phyloP scores from a whole-genome alignment of 2,888 invertebrate species.

The Drosophila mercatorum region DNA sequence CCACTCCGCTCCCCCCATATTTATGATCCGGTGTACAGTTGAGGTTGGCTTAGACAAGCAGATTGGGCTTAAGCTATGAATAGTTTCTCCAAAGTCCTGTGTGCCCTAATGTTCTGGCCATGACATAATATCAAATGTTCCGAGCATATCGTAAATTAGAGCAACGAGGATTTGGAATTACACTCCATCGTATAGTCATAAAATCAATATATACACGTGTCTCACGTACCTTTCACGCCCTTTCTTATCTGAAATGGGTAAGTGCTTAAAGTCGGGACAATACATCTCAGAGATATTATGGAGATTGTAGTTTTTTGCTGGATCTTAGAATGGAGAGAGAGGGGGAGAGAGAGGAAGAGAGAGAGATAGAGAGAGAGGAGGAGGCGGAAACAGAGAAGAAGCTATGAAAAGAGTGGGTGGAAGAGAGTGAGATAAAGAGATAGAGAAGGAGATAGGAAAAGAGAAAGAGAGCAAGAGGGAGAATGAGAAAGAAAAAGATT shows the following conservation, averaged over 20 bases:
- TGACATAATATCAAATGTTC: conserved; percentile 2
- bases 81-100: not conserved
- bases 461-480: not conserved
- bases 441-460: not conserved
- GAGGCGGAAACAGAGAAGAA: not conserved
- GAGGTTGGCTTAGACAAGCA: not conserved
- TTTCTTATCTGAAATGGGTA: not conserved
- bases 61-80: not conserved
- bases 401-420: not conserved
- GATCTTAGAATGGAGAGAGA: not conserved
- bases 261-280: not conserved
- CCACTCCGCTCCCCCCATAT: not conserved
- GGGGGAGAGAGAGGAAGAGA: not conserved
- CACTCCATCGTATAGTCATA: not conserved
- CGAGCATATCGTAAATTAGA: conserved; percentile 3
- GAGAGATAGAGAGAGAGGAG: not conserved
- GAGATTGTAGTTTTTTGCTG: not conserved
- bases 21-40: not conserved
- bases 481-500: not conserved
- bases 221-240: not conserved
- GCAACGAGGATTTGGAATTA: not conserved
- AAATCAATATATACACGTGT: not conserved
- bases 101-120: not conserved
- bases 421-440: not conserved
- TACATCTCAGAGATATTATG: not conserved